Percentiles rank a stretch among this genome's conserved stretches.
phyloP scores from a whole-genome alignment of 2,797 vertebrate species.

The Anniella stebbinsi region DNA sequence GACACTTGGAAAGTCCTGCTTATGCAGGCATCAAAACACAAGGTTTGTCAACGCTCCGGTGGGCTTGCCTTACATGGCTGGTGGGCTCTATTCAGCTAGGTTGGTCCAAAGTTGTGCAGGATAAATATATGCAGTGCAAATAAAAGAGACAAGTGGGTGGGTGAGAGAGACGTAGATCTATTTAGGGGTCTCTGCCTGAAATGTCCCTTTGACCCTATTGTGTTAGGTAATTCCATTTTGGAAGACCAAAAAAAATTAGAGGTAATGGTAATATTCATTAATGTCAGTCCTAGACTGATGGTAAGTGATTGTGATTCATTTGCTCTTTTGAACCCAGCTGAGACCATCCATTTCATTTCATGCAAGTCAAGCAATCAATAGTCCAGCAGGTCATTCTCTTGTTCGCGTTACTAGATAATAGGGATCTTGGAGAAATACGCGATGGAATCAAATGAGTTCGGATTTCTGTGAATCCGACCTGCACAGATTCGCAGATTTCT shows the following conservation, averaged over 20 bases:
- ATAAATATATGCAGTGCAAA: not conserved
- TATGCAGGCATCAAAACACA: not conserved
- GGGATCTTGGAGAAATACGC: no score
- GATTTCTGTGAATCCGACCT: no score
- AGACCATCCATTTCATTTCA: slow-evolving; percentile 53
- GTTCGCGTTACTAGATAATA: slow-evolving; percentile 18
- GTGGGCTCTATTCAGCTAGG: not conserved
- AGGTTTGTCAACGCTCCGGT: not conserved
- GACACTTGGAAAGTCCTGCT: not conserved
- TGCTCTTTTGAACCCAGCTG: slow-evolving; percentile 39
- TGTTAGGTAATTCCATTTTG: not conserved
- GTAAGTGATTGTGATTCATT: slow-evolving; percentile 39
- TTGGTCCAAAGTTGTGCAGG: not conserved
- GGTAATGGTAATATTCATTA: slow-evolving; percentile 9
- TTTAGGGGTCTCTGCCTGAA: not conserved
- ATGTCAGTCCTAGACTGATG: not conserved
- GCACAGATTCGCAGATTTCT: no score
- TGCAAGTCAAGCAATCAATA: slow-evolving; percentile 26
- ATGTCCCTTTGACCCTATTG: slow-evolving; percentile 24
- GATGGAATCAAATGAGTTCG: no score
- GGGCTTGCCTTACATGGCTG: not conserved
- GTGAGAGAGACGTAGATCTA: not conserved
- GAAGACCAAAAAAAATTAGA: slow-evolving; percentile 37
- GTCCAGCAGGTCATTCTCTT: slow-evolving; percentile 9
- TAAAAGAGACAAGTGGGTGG: not conserved